Base-by-base conservation (phyloP, 2,888 invertebrate species). In the Selenia dentaria region DNA sequence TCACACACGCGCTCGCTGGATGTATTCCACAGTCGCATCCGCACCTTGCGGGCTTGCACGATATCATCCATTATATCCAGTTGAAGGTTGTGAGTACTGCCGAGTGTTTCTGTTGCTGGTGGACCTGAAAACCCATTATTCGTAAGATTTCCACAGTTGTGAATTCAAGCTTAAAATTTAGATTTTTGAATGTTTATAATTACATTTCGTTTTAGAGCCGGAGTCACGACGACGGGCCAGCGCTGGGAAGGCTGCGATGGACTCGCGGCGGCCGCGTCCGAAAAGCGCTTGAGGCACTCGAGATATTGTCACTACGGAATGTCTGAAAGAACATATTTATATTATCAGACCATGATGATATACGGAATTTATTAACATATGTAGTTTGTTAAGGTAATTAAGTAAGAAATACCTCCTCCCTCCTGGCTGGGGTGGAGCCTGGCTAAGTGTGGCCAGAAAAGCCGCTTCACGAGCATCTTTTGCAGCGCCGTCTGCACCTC, bases 21-120 rank as follows among this genome's bases (percentile, higher is more conserved):
- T 1, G 96, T 96, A 53, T 95, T 95, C 95, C 96, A 96, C 68
- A 96, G 92, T 69, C 96, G 96, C 93, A 96, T 94, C 49, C 96
- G 93, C 0, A 96, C 93, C 91, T 96, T 96, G 35, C 95, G 92
- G 8, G 96, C 95, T 67, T 94, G 94, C 8, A 96, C 95, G 51
- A 96, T 96, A 70, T 96, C 96, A 65, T 96, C 96, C 96, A 96
- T 96, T 58, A 96, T 96, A 70, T 96, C 96, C 62, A 96, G 83
- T 73, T 96, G 96, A 4, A 96, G 90, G 71, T 96, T 96, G 76
- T 96, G 96, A 27, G 95, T 94, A 78, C 96, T 96, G 40, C 96
- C 95, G 27, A 94, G 90, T 0, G 83, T 78, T 66, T 95, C 95
- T 35, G 94, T 94, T 27, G 95, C 93, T 33, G 96, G 94, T 35